phyloP scores from a whole-genome alignment of 2,888 invertebrate species.

The Escarpia spicata region DNA sequence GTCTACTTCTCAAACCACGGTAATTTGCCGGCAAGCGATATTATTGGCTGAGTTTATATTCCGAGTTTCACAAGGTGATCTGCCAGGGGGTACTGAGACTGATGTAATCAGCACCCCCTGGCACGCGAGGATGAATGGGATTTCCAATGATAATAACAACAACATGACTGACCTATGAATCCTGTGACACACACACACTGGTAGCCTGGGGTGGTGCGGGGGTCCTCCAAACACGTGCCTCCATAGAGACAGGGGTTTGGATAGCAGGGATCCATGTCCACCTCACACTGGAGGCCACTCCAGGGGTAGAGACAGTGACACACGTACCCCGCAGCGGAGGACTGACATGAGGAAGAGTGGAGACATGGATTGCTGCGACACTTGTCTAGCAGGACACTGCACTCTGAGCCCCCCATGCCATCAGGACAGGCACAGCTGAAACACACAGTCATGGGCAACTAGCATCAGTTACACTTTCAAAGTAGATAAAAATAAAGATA shows the following conservation, averaged over 20 bases:
- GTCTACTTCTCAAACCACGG: no score
- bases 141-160: no score
- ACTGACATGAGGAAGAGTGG: constrained; percentile 49
- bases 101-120: no score
- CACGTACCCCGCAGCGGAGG: constrained; percentile 68
- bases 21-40: no score
- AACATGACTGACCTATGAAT: constrained; percentile 46
- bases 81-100: no score
- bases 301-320: constrained; percentile 84
- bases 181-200: constrained; percentile 52
- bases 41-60: no score
- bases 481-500: no score
- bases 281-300: constrained; percentile 81
- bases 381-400: constrained; percentile 88
- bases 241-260: constrained; percentile 55
- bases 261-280: constrained; percentile 72
- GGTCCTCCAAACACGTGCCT: constrained; percentile 51
- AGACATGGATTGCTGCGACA: constrained; percentile 79
- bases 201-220: constrained; percentile 45
- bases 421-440: constrained; percentile 52
- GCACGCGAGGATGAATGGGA: no score
- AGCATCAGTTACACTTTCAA: no score
- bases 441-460: background rate
- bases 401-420: constrained; percentile 63
- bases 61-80: no score